phyloP scores from a whole-genome alignment of 1,140 invertebrate genomes.

The Heliconius hewitsoni region DNA sequence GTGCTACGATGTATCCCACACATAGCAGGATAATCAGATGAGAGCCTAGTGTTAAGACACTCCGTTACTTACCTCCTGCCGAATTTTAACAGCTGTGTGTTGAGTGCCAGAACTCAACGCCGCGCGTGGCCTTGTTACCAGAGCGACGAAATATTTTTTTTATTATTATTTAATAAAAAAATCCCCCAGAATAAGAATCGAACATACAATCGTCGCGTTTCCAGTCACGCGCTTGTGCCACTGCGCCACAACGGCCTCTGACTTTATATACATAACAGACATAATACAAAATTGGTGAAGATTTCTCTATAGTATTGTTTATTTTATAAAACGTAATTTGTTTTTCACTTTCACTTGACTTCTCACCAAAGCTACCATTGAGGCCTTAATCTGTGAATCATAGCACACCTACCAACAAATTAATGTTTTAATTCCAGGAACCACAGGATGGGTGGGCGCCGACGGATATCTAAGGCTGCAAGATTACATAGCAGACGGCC shows the following conservation, averaged over 20 bases:
- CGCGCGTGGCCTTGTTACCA: no score
- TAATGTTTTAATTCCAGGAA: constrained; percentile 76
- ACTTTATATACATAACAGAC: background rate
- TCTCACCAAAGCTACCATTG: constrained; percentile 7
- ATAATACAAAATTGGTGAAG: background rate
- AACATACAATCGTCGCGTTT: no score
- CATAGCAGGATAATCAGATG: no score
- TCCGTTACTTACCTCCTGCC: no score
- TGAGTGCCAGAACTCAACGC: no score
- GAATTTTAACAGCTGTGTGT: no score
- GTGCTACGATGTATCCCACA: no score
- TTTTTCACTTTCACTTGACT: background rate
- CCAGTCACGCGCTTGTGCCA: no score
- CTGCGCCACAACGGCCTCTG: background rate
- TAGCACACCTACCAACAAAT: constrained; percentile 19
- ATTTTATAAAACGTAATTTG: background rate
- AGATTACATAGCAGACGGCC: constrained; percentile 92
- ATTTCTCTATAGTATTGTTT: background rate
- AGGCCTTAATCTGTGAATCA: constrained; percentile 34
- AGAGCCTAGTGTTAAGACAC: no score
- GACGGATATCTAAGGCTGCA: constrained; percentile 89
- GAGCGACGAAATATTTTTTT: no score
- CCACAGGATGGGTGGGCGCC: constrained; percentile 92
- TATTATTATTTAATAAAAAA: no score
- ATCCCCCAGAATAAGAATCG: no score